A percentile compares a stretch with the other conserved stretches of the same genome.
These are phyloP conservation scores for Falco concolor DNA, from an alignment of 2,797 vertebrate genomes.

Conservation along the genomic window DNA sequence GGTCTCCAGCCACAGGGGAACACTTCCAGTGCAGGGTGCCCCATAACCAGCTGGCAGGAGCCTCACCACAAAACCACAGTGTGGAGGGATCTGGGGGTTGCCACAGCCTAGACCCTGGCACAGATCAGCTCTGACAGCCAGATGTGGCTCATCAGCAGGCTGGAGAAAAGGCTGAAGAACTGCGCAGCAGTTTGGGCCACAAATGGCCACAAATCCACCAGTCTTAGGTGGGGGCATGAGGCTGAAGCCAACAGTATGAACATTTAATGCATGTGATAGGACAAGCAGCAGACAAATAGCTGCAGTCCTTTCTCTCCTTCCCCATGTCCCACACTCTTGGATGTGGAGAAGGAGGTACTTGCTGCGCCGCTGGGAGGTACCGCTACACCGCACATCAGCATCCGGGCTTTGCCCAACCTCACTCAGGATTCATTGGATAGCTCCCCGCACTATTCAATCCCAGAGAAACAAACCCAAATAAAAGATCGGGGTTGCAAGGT, in stretches of 20 bases:
- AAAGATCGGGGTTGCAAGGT: neutral
- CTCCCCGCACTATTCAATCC: neutral
- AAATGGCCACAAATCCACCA: neutral
- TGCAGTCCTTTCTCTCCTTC: neutral
- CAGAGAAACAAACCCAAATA: neutral
- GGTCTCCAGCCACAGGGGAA: neutral
- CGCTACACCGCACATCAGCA: neutral
- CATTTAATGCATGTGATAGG: rapidly evolving
- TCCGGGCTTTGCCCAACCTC: neutral
- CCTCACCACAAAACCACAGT: neutral
- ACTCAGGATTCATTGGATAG: neutral
- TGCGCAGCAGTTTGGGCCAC: neutral
- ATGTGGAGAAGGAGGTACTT: neutral
- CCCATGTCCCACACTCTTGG: neutral
- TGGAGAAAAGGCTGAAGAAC: neutral
- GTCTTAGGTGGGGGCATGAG: neutral
- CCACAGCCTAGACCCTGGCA: neutral
- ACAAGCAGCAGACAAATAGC: neutral
- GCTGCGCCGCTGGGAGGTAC: neutral
- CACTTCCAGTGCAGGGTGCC: too few species aligned
- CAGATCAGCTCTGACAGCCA: neutral
- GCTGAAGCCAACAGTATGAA: neutral
- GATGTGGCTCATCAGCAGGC: neutral
- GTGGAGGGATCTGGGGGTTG: neutral
- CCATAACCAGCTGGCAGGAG: neutral